Conservation (phyloP, 2,113 vertebrate species). For the Heterotis niloticus region DNA sequence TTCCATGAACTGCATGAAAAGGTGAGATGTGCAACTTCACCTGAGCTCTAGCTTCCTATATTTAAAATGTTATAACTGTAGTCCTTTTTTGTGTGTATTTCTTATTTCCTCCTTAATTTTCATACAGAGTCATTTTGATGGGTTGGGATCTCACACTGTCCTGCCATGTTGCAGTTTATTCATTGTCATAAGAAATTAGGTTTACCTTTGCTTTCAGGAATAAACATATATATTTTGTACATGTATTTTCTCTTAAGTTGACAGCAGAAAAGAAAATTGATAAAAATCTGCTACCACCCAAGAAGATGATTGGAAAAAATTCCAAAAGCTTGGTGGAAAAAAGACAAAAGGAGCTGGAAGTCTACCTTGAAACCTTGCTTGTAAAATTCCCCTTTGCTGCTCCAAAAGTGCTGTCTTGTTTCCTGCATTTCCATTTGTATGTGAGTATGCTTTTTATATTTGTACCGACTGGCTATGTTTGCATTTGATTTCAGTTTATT, state of each 20-base stretch:
- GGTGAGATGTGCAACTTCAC: conserved; percentile 56
- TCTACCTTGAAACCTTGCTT: conserved; percentile 87
- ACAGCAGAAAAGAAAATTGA: conserved; percentile 84
- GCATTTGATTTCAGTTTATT: neutral
- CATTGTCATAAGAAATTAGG: too few relatives aligned
- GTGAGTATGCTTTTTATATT: conserved; percentile 68
- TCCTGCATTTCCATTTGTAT: conserved; percentile 88
- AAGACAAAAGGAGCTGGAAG: conserved; percentile 87
- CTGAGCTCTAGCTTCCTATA: neutral
- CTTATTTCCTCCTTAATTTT: neutral
- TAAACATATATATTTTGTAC: neutral
- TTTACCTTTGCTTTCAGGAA: neutral
- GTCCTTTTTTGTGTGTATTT: neutral
- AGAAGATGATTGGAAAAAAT: conserved; percentile 97
- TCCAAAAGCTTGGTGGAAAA: conserved; percentile 90
- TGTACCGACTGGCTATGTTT: neutral
- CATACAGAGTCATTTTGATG: neutral
- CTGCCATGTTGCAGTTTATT: neutral
- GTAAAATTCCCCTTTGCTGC: conserved; percentile 72
- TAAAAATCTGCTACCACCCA: conserved; percentile 85
- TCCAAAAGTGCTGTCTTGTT: conserved; percentile 76
- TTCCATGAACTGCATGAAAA: conserved; percentile 96
- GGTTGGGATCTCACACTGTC: neutral
- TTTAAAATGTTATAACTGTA: neutral
- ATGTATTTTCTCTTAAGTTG: conserved; percentile 63